Percentiles rank a stretch among this genome's conserved stretches.
These are phyloP conservation scores for Leptinotarsa undecemlineata DNA, from an alignment of 1,140 invertebrate genomes.

Conservation along the genomic window DNA sequence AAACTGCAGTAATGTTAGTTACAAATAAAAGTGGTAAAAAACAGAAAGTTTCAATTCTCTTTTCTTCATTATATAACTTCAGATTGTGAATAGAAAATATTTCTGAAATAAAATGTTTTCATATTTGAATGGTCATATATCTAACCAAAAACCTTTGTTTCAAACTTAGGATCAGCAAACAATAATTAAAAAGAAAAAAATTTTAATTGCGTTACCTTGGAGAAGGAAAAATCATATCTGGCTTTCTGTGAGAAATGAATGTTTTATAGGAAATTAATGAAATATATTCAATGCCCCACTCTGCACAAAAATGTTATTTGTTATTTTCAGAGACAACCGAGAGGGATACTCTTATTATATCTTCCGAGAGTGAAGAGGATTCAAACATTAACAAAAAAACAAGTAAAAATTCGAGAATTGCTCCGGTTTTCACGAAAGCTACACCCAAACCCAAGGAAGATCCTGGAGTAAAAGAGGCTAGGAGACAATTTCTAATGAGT, in stretches of 20 bases:
- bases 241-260: background rate
- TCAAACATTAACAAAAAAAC: slow-evolving; percentile 11
- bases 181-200: too few species aligned
- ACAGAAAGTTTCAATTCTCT: too few species aligned
- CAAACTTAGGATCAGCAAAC: too few species aligned
- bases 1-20: too few species aligned
- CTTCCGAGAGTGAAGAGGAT: slow-evolving; percentile 33
- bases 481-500: slow-evolving; percentile 63
- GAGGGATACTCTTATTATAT: slow-evolving; percentile 9
- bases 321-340: background rate
- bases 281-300: background rate
- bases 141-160: too few species aligned
- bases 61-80: too few species aligned
- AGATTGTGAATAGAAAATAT: too few species aligned
- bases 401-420: slow-evolving; percentile 55
- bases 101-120: too few species aligned
- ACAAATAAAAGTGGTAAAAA: too few species aligned
- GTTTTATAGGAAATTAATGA: background rate
- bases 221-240: background rate
- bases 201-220: too few species aligned
- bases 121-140: too few species aligned
- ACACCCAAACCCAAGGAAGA: slow-evolving; percentile 60
- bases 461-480: slow-evolving; percentile 59
- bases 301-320: background rate
- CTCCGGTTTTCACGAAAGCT: slow-evolving; percentile 63